Base-by-base conservation (phyloP, 2,113 vertebrate species). In the Chlamydotis undulata region DNA sequence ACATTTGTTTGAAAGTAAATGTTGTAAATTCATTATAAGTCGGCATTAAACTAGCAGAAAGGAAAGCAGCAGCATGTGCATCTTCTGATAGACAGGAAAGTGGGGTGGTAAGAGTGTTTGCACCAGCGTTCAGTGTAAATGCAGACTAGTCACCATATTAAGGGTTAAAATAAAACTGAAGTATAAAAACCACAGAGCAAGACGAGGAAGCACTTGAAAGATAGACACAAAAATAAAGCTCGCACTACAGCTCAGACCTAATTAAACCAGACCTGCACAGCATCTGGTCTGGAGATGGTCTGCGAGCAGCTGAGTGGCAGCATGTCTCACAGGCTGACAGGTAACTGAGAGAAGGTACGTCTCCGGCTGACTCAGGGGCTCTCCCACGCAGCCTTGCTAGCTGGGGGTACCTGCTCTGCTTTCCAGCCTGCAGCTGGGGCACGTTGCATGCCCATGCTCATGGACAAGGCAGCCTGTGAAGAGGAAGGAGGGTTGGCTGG, bases 301-400 rank as follows among this genome's bases (percentile, higher is more conserved):
- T 45, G 77, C 77, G 87, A 76, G 94, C 91, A 87, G 91, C 74
- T 89, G 94, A 96, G 83, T 79, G 93, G 74, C 95, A 94, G 87
- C 81, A 1, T 0, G 29, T 78, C 77, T 84, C 57, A 9, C 35
- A 28, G 52, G 37, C 59, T 75, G 94, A 81, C 86, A 67, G 85
- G 76, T 55, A 80, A 39, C 7, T 59, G 23, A 29, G 11, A 37
- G 79, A 71, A 95, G 43, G 28, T 18, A 22, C 2, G 2, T 55
- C n/a, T 56, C 28, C 6, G 56, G 21, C 31, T 53, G 65, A 6
- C 31, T 67, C 0, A 0, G n/a, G 33, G n/a, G 78, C 64, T 76
- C 26, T 56, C 17, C 41, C 0, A 0, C 49, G 56, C 84, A 80
- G 74, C 37, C 37, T 45, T 9, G 10, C 53, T 52, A 13, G 22